Evolutionary conservation across 2,113 vertebrate genomes (phyloP), one percentile per base, ranked within the genome.

Genomic region (Channa maculata): DNA sequence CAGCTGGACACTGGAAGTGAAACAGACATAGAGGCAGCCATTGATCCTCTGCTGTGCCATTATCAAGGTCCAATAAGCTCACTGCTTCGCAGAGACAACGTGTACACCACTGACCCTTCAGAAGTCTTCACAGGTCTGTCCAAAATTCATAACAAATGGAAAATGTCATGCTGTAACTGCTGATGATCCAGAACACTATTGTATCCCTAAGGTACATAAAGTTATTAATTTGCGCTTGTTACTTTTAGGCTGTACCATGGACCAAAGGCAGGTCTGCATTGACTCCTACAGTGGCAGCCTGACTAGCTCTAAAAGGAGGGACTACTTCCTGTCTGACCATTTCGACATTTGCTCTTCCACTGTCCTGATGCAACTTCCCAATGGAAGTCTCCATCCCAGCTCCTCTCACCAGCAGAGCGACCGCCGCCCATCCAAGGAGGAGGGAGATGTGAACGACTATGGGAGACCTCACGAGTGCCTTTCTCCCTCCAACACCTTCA

Each of bases 1-100:
- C 96, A 96, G 50, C 71, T 96, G 69, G 96, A 98, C 72, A 96
- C 94, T 5, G 92, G 95, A 83, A 99, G 97, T 71, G 97, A 99
- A 76, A 87, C 91, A 0, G 97, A 98, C 11, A 58, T 97, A 85
- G 97, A 99, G 66, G 94, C 90, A 6, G 89, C 91, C 54, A 87
- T 95, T 0, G 97, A 99, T 73, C 96, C 96, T 0, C 94, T 98
- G 57, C 92, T 98, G 0, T 97, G 95, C 84, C 96, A 95, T 51
- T 97, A 96, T 54, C 81, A 96, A 88, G 95, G 96, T 1, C 89
- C 94, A 3, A 80, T 96, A 0, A 91, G 95, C n/a, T 94, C 95
- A 2, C 79, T 93, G 38, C 95, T 95, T 77, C 82, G 95, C 49
- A 93, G 94, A 83, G 95, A 96, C 54, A 6, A 95, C 62, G 1